Base-by-base conservation (phyloP, 2,797 vertebrate genomes). In the Lagodon rhomboides region DNA sequence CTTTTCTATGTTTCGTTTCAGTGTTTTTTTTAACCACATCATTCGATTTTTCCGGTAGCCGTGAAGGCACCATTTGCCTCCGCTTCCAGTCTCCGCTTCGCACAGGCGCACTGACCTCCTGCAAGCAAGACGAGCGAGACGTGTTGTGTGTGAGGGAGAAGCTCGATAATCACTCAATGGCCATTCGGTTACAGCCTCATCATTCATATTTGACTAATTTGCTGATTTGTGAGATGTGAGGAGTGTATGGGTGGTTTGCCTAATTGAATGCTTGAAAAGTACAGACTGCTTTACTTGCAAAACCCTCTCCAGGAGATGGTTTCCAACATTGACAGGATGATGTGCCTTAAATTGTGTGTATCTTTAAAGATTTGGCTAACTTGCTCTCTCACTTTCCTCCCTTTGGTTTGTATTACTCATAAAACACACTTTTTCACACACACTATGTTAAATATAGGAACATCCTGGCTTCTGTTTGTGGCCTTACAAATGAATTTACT, bases 41-140 rank as follows among this genome's bases (percentile, higher is more conserved):
- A 25, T 62, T 43, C 25, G 15, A 53, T 68, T 72, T 65, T 60
- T 38, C 53, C 7, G 17, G 13, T 56, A 0, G 20, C 47, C 54
- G 0, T 80, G 82, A 88, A 84, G 43, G 84, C 75, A 82, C n/a
- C 87, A 69, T 77, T 12, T 53, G 44, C 51, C 60, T 76, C 41
- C 4, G 4, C 22, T 67, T 30, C 38, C 55, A 47, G 16, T 27
- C 27, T 71, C 44, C 16, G 5, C 5, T 63, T 41, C 4, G 75
- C 87, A 66, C 83, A 77, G 16, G 84, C 87, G 69, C 83, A 78
- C 18, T 66, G 53, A 44, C 49, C 43, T 66, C 60, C 23, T 27
- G 30, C 13, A 50, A 47, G 20, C 43, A 50, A 58, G 22, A 49
- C 1, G 15, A 34, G 23, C 16, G 59, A 56, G 10, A 17, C 41